Conservation (phyloP, 2,888 invertebrate species). For the Dyspetes luteomarginatus region DNA sequence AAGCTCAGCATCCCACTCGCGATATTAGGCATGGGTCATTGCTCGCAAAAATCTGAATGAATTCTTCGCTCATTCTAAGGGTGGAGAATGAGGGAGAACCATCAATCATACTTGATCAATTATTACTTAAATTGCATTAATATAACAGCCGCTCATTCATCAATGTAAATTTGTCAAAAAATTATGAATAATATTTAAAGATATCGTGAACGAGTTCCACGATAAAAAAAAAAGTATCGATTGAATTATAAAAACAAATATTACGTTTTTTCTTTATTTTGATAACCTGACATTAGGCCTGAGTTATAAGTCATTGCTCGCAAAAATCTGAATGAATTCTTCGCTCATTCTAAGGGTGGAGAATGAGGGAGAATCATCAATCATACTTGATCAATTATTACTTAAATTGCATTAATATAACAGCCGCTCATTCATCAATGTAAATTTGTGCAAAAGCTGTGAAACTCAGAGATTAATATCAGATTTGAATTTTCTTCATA, state of each 20-base stretch:
- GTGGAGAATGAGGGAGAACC: neutral
- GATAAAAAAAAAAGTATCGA: too few species aligned
- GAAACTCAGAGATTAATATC: too few species aligned
- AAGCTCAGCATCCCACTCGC: neutral
- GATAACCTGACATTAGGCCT: too few species aligned
- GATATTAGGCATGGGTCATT: slow-evolving; percentile 50
- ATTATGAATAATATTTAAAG: too few species aligned
- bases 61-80: neutral
- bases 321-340: slow-evolving; percentile 31
- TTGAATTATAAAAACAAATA: neutral
- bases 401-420: slow-evolving; percentile 5
- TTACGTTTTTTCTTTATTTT: too few species aligned
- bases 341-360: neutral
- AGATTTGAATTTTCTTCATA: too few species aligned
- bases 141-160: neutral
- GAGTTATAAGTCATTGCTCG: slow-evolving; percentile 47
- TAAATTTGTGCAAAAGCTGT: neutral
- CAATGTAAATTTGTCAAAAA: slow-evolving; percentile 3
- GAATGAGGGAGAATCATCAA: slow-evolving; percentile 17
- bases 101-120: slow-evolving; percentile 63
- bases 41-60: slow-evolving; percentile 44
- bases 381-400: slow-evolving; percentile 61
- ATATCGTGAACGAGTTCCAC: too few species aligned
- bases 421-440: neutral
- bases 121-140: slow-evolving; percentile 15